Base-by-base conservation (phyloP, 1,140 invertebrate species). In the Tribolium madens region DNA sequence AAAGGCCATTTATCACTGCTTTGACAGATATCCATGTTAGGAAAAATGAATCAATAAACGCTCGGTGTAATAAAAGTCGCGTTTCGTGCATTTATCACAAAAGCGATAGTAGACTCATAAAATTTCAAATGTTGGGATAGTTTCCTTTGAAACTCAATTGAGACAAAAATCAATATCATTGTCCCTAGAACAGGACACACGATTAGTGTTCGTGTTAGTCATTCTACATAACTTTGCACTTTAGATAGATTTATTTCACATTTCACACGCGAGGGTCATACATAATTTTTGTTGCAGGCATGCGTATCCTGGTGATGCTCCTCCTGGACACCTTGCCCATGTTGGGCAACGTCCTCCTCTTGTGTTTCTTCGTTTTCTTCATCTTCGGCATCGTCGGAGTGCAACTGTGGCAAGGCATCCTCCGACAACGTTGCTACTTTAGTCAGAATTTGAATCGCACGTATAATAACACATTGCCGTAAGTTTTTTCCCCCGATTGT, bases 311-410 rank as follows among this genome's bases (percentile, higher is more conserved):
- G 83, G 97, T 99, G 79, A 99, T 98, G 97, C 88, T 99, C 31
- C 90, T 99, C n/a, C 89, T 99, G 81, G 98, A 99, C 87, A 99
- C 98, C 1, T 90, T 99, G 74, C 98, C 98, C 0, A 99, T 99
- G 98, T 87, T 99, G 82, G 98, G 98, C 60, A 99, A 99, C 87
- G 98, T 99, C 21, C 89, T 99, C 70, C 90, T 99, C 46, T 89
- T 99, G 46, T 99, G 98, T 88, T 99, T 99, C 90, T 99, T 99
- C 89, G 98, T 99, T 42, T 99, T 99, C 91, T 99, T 99, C 91
- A 99, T 99, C 85, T 99, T 99, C 86, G 98, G 98, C 52, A 99
- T 99, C 84, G 95, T 99, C 76, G 98, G 98, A 0, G 98, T 99
- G 9, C 98, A 99, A 86, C 89, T 99, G 7, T 99, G 98, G 98